phyloP scores from a whole-genome alignment of 1,140 invertebrate genomes.

The Octopus sinensis region DNA sequence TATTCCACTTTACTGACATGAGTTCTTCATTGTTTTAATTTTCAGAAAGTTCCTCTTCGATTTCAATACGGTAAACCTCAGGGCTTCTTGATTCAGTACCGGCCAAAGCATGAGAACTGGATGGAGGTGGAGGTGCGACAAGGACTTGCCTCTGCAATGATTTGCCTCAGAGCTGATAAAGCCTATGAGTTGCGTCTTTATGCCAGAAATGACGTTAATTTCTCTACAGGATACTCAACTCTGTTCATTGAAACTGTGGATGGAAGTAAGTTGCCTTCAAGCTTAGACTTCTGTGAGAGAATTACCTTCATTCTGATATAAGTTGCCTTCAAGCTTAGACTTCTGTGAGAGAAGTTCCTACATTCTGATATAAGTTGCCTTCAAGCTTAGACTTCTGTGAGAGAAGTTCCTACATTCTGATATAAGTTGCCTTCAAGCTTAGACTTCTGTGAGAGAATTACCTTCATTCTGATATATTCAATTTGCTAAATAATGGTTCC shows the following conservation, averaged over 20 bases:
- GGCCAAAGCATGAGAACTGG: background rate
- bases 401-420: too few relatives aligned
- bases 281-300: too few relatives aligned
- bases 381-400: too few relatives aligned
- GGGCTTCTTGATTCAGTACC: background rate
- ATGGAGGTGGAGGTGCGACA: background rate
- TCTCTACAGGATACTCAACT: conserved; percentile 6
- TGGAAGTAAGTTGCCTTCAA: background rate
- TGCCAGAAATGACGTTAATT: conserved; percentile 1
- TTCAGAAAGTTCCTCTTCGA: background rate
- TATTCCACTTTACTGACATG: too few relatives aligned
- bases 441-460: too few relatives aligned
- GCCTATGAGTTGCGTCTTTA: background rate
- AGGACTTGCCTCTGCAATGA: background rate
- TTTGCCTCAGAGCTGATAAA: background rate
- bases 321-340: background rate
- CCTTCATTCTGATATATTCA: too few relatives aligned
- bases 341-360: too few relatives aligned
- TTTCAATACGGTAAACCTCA: background rate
- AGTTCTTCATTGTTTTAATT: background rate
- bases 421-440: background rate
- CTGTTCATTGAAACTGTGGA: background rate
- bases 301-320: too few relatives aligned
- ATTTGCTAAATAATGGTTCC: too few relatives aligned
- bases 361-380: background rate